phyloP scores from a whole-genome alignment of 2,888 invertebrate genomes.

The Tetragnatha montana region DNA sequence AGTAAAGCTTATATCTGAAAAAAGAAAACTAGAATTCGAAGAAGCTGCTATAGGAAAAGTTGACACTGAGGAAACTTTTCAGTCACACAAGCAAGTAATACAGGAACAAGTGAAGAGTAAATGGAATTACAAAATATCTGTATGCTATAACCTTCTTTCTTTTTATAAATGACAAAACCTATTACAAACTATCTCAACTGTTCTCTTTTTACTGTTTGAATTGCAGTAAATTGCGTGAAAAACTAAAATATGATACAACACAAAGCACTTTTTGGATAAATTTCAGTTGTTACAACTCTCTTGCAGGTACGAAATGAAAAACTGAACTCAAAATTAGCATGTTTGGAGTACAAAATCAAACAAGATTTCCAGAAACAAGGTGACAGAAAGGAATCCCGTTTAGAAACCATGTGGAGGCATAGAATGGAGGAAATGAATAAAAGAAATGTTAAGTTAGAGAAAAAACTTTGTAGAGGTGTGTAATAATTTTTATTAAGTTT shows the following conservation, averaged over 20 bases:
- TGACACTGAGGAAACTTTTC: constrained; percentile 5
- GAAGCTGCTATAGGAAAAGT: not conserved
- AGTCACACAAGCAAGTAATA: constrained; percentile 33
- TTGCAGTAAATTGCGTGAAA: too few relatives aligned
- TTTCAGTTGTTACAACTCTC: not conserved
- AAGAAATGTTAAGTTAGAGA: constrained; percentile 22
- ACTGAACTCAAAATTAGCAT: constrained; percentile 10
- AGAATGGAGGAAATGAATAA: constrained; percentile 34
- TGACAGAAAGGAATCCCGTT: constrained; percentile 17
- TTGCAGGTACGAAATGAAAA: constrained; percentile 23
- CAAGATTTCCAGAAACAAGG: constrained; percentile 35
- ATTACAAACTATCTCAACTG: not conserved
- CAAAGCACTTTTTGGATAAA: not conserved
- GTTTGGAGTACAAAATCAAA: constrained; percentile 15
- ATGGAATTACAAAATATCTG: constrained; percentile 53
- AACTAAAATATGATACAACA: too few relatives aligned
- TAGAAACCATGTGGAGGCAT: constrained; percentile 42
- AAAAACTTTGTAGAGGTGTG: constrained; percentile 43
- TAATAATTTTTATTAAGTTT: not conserved
- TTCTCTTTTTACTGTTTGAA: not conserved
- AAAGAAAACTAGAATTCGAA: not conserved
- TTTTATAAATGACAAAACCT: not conserved
- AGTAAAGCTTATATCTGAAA: constrained; percentile 45
- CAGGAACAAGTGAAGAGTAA: constrained; percentile 47
- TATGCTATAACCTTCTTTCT: constrained; percentile 18